A percentile compares a stretch with the other conserved stretches of the same genome.
phyloP scores from a whole-genome alignment of 2,797 vertebrate species.

The Tadarida brasiliensis region DNA sequence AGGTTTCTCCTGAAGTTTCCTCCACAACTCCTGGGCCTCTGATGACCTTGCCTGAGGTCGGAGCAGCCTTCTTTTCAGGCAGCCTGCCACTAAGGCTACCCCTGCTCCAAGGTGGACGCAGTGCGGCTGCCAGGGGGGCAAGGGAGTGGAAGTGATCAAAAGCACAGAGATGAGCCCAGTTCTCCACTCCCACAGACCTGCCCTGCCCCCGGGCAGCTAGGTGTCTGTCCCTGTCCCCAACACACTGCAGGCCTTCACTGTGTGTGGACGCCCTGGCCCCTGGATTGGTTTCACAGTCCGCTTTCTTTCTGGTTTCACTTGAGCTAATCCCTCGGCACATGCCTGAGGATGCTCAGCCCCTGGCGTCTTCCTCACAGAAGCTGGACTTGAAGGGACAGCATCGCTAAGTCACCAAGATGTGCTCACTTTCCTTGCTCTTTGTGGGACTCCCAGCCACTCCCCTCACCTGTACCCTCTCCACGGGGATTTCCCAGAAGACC shows the following conservation, averaged over 20 bases:
- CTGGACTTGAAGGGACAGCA: background rate
- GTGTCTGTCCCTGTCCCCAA: background rate
- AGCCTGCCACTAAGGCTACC: background rate
- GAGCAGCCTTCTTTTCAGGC: background rate
- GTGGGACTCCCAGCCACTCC: accelerated
- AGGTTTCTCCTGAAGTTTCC: background rate
- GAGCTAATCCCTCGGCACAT: background rate
- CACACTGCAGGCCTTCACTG: background rate
- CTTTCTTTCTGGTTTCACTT: background rate
- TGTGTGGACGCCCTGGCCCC: background rate
- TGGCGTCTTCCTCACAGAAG: accelerated
- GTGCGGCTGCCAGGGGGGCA: accelerated
- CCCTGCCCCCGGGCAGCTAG: background rate
- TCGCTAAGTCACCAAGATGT: background rate
- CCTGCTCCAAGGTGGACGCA: background rate
- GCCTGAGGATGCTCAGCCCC: background rate
- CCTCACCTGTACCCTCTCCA: accelerated
- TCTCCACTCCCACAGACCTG: background rate
- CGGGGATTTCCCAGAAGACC: background rate
- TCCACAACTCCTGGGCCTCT: background rate
- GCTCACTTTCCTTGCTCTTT: background rate
- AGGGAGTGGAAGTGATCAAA: background rate
- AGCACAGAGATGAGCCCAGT: no score
- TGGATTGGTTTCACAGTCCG: background rate
- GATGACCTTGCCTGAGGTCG: background rate